Evolutionary conservation across 2,797 vertebrate genomes (phyloP).

Genomic region (Aotus griseimembra): DNA sequence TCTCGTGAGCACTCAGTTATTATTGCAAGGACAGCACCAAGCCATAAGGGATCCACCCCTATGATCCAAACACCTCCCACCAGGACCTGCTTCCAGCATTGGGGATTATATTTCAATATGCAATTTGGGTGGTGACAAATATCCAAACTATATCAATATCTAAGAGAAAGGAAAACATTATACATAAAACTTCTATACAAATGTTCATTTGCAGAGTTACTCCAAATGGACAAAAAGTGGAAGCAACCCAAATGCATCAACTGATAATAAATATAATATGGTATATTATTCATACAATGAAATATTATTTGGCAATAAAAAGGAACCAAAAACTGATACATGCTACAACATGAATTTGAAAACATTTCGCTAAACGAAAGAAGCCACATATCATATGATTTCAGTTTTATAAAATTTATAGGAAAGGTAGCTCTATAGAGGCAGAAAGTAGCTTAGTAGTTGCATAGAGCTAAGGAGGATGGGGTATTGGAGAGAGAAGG

Average conservation of each 20-base stretch:
- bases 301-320: not conserved
- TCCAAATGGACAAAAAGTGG: not conserved
- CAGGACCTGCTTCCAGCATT: not conserved
- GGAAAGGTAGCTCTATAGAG: not conserved
- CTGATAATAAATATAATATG: not conserved
- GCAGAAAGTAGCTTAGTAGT: not conserved
- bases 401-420: not conserved
- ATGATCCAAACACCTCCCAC: not conserved
- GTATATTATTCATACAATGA: not conserved
- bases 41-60: not conserved
- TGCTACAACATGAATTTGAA: not conserved
- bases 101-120: not conserved
- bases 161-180: not conserved
- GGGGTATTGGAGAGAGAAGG: not conserved
- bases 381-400: not conserved
- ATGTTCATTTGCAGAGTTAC: not conserved
- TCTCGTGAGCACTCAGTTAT: not conserved
- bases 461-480: not conserved
- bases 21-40: not conserved
- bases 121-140: not conserved
- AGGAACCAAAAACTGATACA: not conserved
- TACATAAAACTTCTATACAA: not conserved
- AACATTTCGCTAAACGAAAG: slow-evolving; percentile 9
- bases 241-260: not conserved
- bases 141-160: not conserved